These are phyloP conservation scores for Ichneumoninae sp. DNA, from an alignment of 2,888 invertebrate species.

Conservation along the genomic window DNA sequence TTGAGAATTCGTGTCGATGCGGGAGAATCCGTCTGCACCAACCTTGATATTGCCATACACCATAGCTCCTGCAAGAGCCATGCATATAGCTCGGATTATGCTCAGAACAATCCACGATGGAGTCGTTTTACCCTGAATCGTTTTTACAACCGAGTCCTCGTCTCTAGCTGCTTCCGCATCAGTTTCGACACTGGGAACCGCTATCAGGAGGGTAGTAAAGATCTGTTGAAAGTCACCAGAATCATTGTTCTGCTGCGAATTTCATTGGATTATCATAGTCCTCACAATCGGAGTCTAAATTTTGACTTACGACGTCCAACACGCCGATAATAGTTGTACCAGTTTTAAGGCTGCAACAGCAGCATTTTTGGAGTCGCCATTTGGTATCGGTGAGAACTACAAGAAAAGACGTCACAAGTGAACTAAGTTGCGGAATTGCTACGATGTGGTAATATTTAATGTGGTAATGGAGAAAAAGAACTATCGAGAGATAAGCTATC, in stretches of 20 bases:
- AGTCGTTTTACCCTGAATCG: background rate
- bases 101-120: background rate
- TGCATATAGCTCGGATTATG: background rate
- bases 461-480: background rate
- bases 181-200: background rate
- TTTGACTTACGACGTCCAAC: constrained; percentile 3
- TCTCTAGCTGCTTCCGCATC: background rate
- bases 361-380: background rate
- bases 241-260: background rate
- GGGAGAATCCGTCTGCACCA: background rate
- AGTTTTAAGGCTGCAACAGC: constrained; percentile 26
- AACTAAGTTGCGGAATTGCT: background rate
- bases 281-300: background rate
- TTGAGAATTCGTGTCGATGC: background rate
- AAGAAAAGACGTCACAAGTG: constrained; percentile 1
- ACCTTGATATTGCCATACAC: constrained; percentile 13
- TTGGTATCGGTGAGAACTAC: constrained; percentile 5
- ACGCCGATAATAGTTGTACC: constrained; percentile 10
- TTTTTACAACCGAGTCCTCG: background rate
- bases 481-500: background rate
- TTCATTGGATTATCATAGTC: background rate
- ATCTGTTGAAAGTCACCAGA: background rate
- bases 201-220: background rate
- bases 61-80: background rate
- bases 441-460: background rate